Percentiles rank a stretch among this genome's conserved stretches.
phyloP scores from a whole-genome alignment of 2,888 invertebrate genomes.

The Sisyra terminalis region DNA sequence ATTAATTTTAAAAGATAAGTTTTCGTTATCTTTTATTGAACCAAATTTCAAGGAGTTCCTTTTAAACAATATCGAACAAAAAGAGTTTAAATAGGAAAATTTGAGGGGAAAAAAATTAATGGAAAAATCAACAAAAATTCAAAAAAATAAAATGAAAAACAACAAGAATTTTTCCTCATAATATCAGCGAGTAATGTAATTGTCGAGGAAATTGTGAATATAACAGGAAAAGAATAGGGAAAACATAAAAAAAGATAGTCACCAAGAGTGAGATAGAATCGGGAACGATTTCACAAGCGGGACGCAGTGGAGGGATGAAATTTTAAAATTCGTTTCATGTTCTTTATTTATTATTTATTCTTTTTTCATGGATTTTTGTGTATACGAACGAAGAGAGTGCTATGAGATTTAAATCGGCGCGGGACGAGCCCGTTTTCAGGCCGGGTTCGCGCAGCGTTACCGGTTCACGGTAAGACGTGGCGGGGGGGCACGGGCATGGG shows the following conservation, averaged over 20 bases:
- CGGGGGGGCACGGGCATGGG: not conserved
- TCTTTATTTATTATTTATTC: slow-evolving; percentile 27
- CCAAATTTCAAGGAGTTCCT: too few relatives aligned
- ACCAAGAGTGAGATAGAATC: not conserved
- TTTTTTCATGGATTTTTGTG: slow-evolving; percentile 30
- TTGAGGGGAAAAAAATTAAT: too few relatives aligned
- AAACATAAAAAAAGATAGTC: not conserved
- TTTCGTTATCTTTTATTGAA: too few relatives aligned
- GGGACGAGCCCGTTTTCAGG: slow-evolving; percentile 22
- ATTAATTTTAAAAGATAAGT: too few relatives aligned
- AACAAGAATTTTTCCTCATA: too few relatives aligned
- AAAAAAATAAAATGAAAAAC: too few relatives aligned
- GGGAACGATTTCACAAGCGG: not conserved
- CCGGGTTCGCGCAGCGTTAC: slow-evolving; percentile 23
- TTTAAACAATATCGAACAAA: too few relatives aligned
- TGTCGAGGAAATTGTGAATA: not conserved
- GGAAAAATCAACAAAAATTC: too few relatives aligned
- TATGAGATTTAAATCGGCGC: slow-evolving; percentile 30
- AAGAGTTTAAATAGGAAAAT: too few relatives aligned
- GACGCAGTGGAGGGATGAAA: slow-evolving; percentile 2
- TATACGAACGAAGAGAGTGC: not conserved
- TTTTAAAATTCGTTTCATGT: slow-evolving; percentile 9
- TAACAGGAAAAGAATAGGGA: slow-evolving; percentile 1
- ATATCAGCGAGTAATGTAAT: too few relatives aligned
- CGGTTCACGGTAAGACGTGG: not conserved